Base-by-base conservation (phyloP, 1,140 invertebrate species). In the Drosophila quadrilineata region DNA sequence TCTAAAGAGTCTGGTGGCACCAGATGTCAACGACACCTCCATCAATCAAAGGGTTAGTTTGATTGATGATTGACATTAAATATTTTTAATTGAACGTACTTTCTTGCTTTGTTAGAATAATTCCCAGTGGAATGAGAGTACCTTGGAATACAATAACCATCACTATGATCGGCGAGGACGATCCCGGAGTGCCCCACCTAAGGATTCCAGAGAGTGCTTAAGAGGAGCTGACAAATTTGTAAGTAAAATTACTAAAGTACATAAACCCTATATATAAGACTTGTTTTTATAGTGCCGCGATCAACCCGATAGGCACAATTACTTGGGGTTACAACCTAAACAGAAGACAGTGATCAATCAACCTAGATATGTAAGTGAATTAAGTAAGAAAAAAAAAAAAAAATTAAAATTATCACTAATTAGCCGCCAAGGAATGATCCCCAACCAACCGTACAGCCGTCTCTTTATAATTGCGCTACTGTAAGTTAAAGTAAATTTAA, bases 131-230 rank as follows among this genome's bases (percentile, higher is more conserved):
- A n/a, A n/a, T n/a, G n/a, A n/a, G n/a, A n/a, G n/a, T n/a, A n/a
- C n/a, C n/a, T n/a, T n/a, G n/a, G n/a, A n/a, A n/a, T n/a, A n/a
- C n/a, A n/a, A n/a, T n/a, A n/a, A n/a, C n/a, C n/a, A n/a, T n/a
- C 22, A 8, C 9, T 3, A 43, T 26, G 16, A 9, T 26, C 10
- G 5, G 9, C n/a, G 12, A 14, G 22, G 24, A 9, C 28, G 62
- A 10, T 67, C 63, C 1, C 3, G 3, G 1, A 67, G 64, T 21
- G 64, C 49, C 2, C 64, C 64, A 6, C 6, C 41, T 0, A n/a
- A 29, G 1, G 22, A 10, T 0, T 8, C n/a, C 2, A 48, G 64
- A 0, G 19, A 26, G 21, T 52, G 29, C 12, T 24, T 31, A 16
- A 16, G 62, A 12, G 36, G 36, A 9, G 1, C 1, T 5, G 48